A percentile compares a stretch with the other conserved stretches of the same genome.
phyloP scores from a whole-genome alignment of 2,888 invertebrate genomes.

The Schizaphis graminum region DNA sequence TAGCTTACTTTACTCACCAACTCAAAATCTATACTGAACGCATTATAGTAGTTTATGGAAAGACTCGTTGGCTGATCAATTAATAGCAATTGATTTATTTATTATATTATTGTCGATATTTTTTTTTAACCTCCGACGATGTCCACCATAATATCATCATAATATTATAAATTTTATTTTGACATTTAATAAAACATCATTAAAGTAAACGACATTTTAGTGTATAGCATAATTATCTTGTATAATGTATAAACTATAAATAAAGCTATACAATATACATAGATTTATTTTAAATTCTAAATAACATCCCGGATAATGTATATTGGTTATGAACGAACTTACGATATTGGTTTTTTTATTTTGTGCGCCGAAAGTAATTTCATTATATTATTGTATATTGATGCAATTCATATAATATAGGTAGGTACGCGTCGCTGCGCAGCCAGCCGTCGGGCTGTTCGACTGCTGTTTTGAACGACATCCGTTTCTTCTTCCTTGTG shows the following conservation, averaged over 20 bases:
- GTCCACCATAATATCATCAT: not conserved
- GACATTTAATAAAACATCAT: not conserved
- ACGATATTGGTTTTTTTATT: not conserved
- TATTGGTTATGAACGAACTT: not conserved
- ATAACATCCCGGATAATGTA: not conserved
- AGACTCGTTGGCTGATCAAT: not conserved
- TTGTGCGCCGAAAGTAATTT: not conserved
- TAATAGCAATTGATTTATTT: not conserved
- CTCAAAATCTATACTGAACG: not conserved
- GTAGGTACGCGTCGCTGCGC: not conserved
- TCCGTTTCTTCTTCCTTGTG: not conserved
- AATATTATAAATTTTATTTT: not conserved
- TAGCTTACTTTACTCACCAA: not conserved
- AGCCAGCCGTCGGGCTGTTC: not conserved
- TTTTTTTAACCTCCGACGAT: not conserved
- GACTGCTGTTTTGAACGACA: not conserved
- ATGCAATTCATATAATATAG: not conserved
- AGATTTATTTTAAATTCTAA: not conserved
- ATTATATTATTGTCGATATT: not conserved
- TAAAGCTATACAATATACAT: not conserved
- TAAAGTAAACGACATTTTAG: not conserved
- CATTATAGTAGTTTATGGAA: not conserved
- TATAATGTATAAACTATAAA: not conserved
- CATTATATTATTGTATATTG: not conserved
- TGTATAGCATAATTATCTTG: not conserved